These are phyloP conservation scores for Lycopodina hypogea DNA, from an alignment of 37 sponge, comb jelly and placozoan genomes.

Conservation along the genomic window DNA sequence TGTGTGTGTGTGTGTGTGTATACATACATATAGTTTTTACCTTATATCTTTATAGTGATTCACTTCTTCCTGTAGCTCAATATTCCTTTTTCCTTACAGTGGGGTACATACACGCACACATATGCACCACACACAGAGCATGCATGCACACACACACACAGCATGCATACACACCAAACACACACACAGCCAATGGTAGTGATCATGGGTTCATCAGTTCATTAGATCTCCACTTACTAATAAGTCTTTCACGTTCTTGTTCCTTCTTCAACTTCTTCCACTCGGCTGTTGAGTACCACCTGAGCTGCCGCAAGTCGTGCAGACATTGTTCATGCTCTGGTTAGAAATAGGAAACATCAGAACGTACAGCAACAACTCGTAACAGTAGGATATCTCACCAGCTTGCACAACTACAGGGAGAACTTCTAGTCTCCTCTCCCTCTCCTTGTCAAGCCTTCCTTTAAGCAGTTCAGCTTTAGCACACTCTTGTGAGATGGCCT, in stretches of 20 bases:
- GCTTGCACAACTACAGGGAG: conserved; percentile 31
- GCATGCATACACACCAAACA: too few relatives aligned
- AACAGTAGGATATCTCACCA: conserved; percentile 15
- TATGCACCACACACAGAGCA: too few relatives aligned
- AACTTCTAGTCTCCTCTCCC: conserved; percentile 33
- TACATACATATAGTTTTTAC: too few relatives aligned
- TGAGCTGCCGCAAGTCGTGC: conserved; percentile 55
- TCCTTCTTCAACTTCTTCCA: conserved; percentile 14
- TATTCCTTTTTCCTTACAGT: conserved; percentile 31
- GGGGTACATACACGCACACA: too few relatives aligned
- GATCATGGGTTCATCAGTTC: too few relatives aligned
- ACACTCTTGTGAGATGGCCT: conserved; percentile 6
- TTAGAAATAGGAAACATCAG: background rate
- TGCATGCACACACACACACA: too few relatives aligned
- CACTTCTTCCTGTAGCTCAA: conserved; percentile 39
- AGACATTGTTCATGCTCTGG: conserved; percentile 66
- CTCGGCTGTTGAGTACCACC: conserved; percentile 45
- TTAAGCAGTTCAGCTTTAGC: conserved; percentile 17
- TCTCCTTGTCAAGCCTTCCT: conserved; percentile 24
- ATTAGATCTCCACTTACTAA: conserved; percentile 10
- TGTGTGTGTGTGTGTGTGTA: too few relatives aligned
- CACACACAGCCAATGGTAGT: too few relatives aligned
- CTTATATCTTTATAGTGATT: background rate
- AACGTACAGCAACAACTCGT: background rate
- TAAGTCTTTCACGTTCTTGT: conserved; percentile 12